Percentiles rank a stretch among this genome's conserved stretches.
These are phyloP conservation scores for Diaphora mendica DNA, from an alignment of 2,888 invertebrate genomes.

Conservation along the genomic window DNA sequence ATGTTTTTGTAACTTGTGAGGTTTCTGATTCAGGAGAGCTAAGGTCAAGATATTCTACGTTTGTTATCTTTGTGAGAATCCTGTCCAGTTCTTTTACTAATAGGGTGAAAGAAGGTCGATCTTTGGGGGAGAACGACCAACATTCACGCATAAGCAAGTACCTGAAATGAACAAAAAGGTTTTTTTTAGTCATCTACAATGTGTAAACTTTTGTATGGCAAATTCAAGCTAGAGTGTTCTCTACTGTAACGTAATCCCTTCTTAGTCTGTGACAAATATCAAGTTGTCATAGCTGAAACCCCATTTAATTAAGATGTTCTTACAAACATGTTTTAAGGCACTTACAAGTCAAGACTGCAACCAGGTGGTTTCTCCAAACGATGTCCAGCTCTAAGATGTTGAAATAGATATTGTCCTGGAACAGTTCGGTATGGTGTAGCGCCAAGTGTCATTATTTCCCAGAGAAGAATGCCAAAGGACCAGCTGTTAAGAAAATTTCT, in stretches of 20 bases:
- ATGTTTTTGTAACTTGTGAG: constrained; percentile 91
- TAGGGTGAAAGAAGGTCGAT: constrained; percentile 95
- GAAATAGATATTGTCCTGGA: constrained; percentile 97
- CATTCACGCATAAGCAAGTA: constrained; percentile 98
- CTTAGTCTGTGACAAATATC: background rate
- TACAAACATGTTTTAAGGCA: constrained; percentile 22
- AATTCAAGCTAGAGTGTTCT: background rate
- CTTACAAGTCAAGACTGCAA: constrained; percentile 97
- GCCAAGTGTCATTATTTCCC: constrained; percentile 99
- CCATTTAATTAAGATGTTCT: background rate
- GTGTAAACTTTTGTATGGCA: background rate
- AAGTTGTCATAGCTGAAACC: background rate
- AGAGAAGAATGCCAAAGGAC: constrained; percentile 98
- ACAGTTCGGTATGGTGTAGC: constrained; percentile 99
- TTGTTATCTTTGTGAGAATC: constrained; percentile 95
- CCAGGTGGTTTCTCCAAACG: constrained; percentile 98
- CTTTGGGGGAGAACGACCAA: constrained; percentile 97
- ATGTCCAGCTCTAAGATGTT: constrained; percentile 95
- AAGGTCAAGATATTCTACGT: constrained; percentile 95
- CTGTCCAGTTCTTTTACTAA: constrained; percentile 96
- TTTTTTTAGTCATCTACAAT: background rate
- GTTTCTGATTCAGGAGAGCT: constrained; percentile 94
- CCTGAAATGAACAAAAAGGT: constrained; percentile 67
- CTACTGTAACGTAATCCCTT: background rate
- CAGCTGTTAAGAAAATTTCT: constrained; percentile 85